phyloP scores from a whole-genome alignment of 2,888 invertebrate genomes.

The Nipponacmea schrenckii region DNA sequence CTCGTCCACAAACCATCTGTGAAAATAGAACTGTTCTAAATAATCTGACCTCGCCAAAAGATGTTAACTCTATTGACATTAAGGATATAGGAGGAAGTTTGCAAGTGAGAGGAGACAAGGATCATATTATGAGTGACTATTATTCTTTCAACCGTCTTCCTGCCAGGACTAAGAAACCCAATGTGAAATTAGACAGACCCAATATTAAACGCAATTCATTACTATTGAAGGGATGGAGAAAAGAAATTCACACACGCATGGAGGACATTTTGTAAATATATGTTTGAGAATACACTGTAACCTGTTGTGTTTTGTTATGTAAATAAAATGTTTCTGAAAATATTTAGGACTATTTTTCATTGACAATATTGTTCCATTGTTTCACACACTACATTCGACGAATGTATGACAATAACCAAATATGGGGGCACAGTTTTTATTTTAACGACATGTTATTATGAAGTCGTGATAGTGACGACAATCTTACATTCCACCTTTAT shows the following conservation, averaged over 20 bases:
- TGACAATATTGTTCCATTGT: no score
- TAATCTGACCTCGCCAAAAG: not conserved
- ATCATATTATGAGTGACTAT: conserved; percentile 40
- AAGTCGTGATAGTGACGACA: no score
- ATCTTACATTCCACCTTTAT: no score
- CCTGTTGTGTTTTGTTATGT: no score
- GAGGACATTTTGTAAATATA: not conserved
- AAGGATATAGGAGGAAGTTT: not conserved
- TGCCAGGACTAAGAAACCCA: not conserved
- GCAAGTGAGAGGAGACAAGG: conserved; percentile 22
- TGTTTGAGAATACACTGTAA: no score
- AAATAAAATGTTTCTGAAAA: no score
- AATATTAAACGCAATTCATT: not conserved
- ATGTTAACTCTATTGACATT: not conserved
- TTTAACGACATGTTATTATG: no score
- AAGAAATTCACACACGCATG: not conserved
- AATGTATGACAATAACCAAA: no score
- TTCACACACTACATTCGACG: no score
- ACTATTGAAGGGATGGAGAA: not conserved
- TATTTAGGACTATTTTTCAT: no score
- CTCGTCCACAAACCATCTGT: not conserved
- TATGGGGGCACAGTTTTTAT: no score
- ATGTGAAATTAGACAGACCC: not conserved
- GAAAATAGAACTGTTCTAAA: not conserved
- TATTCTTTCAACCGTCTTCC: conserved; percentile 36